phyloP scores from a whole-genome alignment of 1,140 invertebrate genomes.

The Pristionchus pacificus region DNA sequence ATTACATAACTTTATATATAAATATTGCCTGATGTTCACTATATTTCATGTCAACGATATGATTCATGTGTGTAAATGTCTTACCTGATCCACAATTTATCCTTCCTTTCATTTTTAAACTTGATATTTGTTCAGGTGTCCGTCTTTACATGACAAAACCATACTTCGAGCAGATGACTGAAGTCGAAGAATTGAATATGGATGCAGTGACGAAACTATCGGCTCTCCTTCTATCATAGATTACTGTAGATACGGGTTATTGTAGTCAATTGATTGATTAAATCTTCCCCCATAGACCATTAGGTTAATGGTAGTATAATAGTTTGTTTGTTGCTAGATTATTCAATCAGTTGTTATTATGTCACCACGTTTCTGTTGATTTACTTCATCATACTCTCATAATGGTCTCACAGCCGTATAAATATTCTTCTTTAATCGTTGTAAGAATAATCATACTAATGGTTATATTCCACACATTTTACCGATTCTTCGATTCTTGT shows the following conservation, averaged over 20 bases:
- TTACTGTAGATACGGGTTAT: not conserved
- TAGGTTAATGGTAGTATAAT: not conserved
- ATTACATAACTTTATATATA: conserved; percentile 3
- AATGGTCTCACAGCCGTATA: too few species aligned
- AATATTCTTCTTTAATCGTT: too few species aligned
- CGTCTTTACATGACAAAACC: conserved; percentile 49
- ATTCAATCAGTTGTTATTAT: too few species aligned
- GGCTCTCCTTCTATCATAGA: conserved; percentile 23
- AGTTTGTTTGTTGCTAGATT: not conserved
- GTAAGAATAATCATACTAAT: too few species aligned
- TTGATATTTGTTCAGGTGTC: conserved; percentile 27
- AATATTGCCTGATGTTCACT: not conserved
- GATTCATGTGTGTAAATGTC: not conserved
- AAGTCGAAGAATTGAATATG: conserved; percentile 46
- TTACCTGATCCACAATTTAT: too few species aligned
- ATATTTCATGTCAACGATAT: not conserved
- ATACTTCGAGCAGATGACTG: conserved; percentile 43
- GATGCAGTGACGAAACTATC: conserved; percentile 47
- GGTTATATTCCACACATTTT: too few species aligned
- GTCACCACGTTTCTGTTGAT: too few species aligned
- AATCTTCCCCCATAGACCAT: not conserved
- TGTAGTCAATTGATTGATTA: not conserved
- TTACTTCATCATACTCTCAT: too few species aligned
- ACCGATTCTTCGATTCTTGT: too few species aligned
- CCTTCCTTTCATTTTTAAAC: not conserved